These are phyloP conservation scores for Sesia bembeciformis DNA, from an alignment of 2,888 invertebrate genomes.

Conservation along the genomic window DNA sequence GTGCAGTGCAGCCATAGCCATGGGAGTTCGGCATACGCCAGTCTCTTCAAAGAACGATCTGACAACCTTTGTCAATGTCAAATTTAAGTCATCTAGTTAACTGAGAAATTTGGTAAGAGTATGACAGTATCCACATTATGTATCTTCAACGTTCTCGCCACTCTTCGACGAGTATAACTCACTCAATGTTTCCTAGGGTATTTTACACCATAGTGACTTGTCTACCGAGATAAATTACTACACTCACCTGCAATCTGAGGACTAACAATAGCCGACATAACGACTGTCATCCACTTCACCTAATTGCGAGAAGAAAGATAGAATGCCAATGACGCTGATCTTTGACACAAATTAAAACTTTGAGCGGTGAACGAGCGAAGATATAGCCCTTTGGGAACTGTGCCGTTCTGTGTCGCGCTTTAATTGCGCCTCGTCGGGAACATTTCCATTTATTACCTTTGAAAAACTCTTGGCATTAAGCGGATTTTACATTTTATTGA, in stretches of 20 bases:
- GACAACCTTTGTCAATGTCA: too few relatives aligned
- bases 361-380: slow-evolving; percentile 29
- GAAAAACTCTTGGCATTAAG: slow-evolving; percentile 21
- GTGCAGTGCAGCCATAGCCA: too few relatives aligned
- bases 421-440: slow-evolving; percentile 36
- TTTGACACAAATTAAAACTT: slow-evolving; percentile 47
- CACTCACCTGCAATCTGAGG: background rate
- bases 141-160: too few relatives aligned
- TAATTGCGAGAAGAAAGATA: slow-evolving; percentile 16
- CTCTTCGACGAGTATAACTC: too few relatives aligned
- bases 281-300: slow-evolving; percentile 6
- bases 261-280: background rate
- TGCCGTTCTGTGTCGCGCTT: slow-evolving; percentile 30
- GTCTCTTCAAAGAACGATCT: too few relatives aligned
- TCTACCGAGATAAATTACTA: too few relatives aligned
- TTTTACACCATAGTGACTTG: too few relatives aligned
- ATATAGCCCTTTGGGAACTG: slow-evolving; percentile 35
- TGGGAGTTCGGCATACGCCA: too few relatives aligned
- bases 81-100: too few relatives aligned
- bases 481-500: background rate
- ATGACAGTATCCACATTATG: too few relatives aligned
- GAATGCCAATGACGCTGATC: slow-evolving; percentile 33
- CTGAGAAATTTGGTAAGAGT: too few relatives aligned
- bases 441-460: slow-evolving; percentile 51
- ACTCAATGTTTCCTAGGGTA: too few relatives aligned